Base-by-base conservation (phyloP, 2,888 invertebrate genomes). In the Cordylochernes scorpioides region DNA sequence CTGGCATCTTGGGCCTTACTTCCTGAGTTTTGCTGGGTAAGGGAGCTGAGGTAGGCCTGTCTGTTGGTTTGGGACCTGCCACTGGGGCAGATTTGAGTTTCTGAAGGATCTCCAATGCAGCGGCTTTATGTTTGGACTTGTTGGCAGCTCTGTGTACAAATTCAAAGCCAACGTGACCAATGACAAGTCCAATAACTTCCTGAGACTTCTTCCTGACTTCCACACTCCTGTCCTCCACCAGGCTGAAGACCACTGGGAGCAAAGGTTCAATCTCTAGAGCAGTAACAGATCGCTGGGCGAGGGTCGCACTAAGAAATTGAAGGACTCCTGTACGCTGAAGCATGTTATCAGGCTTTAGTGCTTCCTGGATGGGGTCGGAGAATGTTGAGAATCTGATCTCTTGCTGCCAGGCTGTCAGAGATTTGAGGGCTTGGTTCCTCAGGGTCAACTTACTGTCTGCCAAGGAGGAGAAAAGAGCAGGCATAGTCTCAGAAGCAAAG, bases 201-300 rank as follows among this genome's bases (percentile, higher is more conserved):
- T 71, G 70, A 2, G 84, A 71, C 45, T 72, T 75, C 49, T 80
- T 82, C 8, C 88, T 62, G 4, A 91, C 86, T 41, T 86, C 86
- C 0, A 68, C 72, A 48, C 71, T 78, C 31, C 91, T 65, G 55
- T 91, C 88, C 49, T 84, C 86, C 33, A 88, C 54, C 45, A 78
- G 75, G 19, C 65, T 62, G 53, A 68, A 80, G 30, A 91, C 53
- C 41, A 65, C 60, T 0, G 75, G 71, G 33, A 86, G 55, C 53
- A 78, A 73, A 2, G 66, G 54, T 1, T 64, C 51, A 2, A 91
- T 53, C 54, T 88, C 88, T 39, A 78, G 75, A 45, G 71, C 73
- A 0, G 71, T 63, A 43, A n/a, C n/a, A 78, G 64, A 5, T 68
- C 63, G 38, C 39, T 41, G 42, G 46, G 77, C 73, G 43, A 88